phyloP scores from a whole-genome alignment of 2,888 invertebrate species.

The Augiades crinisus region DNA sequence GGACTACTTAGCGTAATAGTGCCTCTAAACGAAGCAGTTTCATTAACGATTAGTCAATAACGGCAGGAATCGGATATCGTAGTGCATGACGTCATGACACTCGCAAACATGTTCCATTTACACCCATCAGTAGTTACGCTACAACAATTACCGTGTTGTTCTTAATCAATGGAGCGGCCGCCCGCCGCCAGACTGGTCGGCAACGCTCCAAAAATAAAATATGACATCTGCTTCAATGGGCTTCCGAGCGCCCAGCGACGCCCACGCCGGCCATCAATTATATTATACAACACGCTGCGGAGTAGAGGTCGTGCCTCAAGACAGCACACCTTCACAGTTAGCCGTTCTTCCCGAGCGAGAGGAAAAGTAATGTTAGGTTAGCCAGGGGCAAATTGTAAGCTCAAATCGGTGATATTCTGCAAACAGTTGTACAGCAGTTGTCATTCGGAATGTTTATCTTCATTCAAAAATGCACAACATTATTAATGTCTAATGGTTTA shows the following conservation, averaged over 20 bases:
- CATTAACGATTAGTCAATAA: no score
- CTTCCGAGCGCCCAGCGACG: slow-evolving; percentile 18
- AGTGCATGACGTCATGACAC: slow-evolving; percentile 2
- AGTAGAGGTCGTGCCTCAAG: not conserved
- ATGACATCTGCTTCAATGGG: slow-evolving; percentile 24
- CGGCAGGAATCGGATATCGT: no score
- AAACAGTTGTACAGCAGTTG: no score
- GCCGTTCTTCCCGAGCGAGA: no score
- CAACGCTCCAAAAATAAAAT: slow-evolving; percentile 30
- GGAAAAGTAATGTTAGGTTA: no score
- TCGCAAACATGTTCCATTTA: slow-evolving; percentile 7
- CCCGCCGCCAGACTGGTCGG: slow-evolving; percentile 23
- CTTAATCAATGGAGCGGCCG: slow-evolving; percentile 17
- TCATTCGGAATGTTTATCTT: no score
- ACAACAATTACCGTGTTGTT: slow-evolving; percentile 10
- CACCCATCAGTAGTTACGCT: not conserved
- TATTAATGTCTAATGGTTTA: no score
- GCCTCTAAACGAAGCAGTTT: no score
- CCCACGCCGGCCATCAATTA: slow-evolving; percentile 2
- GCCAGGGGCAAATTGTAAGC: no score
- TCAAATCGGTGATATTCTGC: no score
- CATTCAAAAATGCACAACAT: no score
- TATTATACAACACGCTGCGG: not conserved
- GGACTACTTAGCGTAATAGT: no score
- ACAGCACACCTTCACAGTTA: not conserved